These are phyloP conservation scores for Drosophila rhopaloa DNA, from an alignment of 1,140 invertebrate species.

Conservation along the genomic window DNA sequence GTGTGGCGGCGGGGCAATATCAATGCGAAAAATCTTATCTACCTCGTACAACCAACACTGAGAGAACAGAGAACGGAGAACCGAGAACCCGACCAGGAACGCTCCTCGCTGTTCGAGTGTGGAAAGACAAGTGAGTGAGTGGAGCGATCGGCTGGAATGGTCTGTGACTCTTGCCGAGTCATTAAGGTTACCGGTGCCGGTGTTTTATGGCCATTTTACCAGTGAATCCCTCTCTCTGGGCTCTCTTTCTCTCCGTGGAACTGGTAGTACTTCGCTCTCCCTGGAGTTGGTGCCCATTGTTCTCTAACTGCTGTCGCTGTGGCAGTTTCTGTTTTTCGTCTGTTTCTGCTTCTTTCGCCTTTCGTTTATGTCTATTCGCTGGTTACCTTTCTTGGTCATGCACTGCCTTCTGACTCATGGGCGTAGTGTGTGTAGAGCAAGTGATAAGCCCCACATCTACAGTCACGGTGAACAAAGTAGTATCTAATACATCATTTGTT, in stretches of 20 bases:
- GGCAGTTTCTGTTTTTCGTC: slow-evolving; percentile 51
- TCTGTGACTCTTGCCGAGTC: slow-evolving; percentile 38
- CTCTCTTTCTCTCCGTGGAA: slow-evolving; percentile 11
- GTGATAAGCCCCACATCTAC: slow-evolving; percentile 61
- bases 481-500: no score
- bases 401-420: slow-evolving; percentile 69
- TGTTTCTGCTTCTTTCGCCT: slow-evolving; percentile 58
- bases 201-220: slow-evolving; percentile 55
- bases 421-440: slow-evolving; percentile 33
- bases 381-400: slow-evolving; percentile 79
- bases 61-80: slow-evolving; percentile 30
- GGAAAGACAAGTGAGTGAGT: slow-evolving; percentile 62
- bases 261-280: slow-evolving; percentile 14
- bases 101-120: slow-evolving; percentile 58
- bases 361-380: slow-evolving; percentile 63
- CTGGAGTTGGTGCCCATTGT: slow-evolving; percentile 37
- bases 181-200: slow-evolving; percentile 65
- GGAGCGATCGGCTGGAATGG: slow-evolving; percentile 24
- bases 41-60: slow-evolving; percentile 47
- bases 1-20: slow-evolving; percentile 44
- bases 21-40: slow-evolving; percentile 72
- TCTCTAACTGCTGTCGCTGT: slow-evolving; percentile 61
- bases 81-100: slow-evolving; percentile 35
- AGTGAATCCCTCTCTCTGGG: slow-evolving; percentile 14
- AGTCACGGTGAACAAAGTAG: slow-evolving; percentile 1